These are phyloP conservation scores for Cryptotermes secundus DNA, from an alignment of 1,140 invertebrate species.

Conservation along the genomic window DNA sequence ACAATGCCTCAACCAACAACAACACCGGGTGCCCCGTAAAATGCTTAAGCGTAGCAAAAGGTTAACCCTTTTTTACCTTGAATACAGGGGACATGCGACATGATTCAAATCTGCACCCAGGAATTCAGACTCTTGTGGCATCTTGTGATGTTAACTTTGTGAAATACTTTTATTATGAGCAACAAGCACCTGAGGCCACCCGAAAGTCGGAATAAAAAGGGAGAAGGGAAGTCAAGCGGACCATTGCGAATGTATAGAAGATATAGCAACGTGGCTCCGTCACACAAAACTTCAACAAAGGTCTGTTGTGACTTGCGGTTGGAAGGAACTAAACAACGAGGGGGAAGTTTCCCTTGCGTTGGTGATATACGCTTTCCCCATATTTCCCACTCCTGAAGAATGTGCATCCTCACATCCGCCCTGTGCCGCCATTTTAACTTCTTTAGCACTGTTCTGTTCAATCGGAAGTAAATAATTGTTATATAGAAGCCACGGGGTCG, in stretches of 20 bases:
- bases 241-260: constrained; percentile 8
- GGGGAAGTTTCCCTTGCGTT: neutral
- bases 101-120: too few species aligned
- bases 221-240: neutral
- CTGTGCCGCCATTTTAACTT: neutral
- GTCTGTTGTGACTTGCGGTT: constrained; percentile 1
- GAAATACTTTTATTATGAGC: neutral
- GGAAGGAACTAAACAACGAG: neutral
- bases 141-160: neutral
- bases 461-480: too few species aligned
- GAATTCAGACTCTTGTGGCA: too few species aligned
- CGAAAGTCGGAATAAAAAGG: neutral
- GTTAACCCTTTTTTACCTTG: too few species aligned
- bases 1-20: too few species aligned
- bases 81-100: too few species aligned
- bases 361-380: neutral
- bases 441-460: neutral
- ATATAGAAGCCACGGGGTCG: too few species aligned
- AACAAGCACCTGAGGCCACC: neutral
- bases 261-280: neutral
- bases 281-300: neutral
- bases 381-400: neutral
- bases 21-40: too few species aligned
- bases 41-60: too few species aligned
- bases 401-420: neutral